Evolutionary conservation across 1,140 invertebrate species (phyloP).

Genomic region (Caenorhabditis elegans): DNA sequence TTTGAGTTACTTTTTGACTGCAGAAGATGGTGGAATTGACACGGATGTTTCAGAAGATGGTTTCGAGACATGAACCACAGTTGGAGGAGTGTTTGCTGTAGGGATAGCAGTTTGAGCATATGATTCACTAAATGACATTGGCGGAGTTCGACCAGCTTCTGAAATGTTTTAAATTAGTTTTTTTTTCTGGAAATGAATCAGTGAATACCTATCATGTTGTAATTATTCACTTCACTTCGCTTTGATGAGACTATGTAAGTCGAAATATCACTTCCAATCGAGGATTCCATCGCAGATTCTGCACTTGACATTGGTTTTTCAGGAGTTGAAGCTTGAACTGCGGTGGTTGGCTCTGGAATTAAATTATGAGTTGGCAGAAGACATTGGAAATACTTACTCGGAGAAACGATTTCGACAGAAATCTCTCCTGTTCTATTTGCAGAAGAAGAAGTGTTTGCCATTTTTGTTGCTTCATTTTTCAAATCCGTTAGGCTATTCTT

Average conservation of each 20-base stretch:
- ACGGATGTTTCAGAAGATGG: neutral
- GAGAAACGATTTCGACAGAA: neutral
- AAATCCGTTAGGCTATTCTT: neutral
- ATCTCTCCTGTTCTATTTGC: neutral
- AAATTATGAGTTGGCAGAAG: too few species aligned
- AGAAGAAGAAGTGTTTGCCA: neutral
- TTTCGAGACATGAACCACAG: neutral
- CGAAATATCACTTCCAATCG: neutral
- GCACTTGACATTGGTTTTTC: neutral
- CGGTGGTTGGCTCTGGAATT: too few species aligned
- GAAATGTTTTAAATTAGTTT: neutral
- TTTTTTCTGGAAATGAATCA: neutral
- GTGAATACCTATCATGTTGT: neutral
- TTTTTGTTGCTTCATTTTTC: neutral
- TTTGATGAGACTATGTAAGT: neutral
- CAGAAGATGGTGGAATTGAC: neutral
- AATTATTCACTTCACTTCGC: conserved; percentile 17
- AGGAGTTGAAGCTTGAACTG: neutral
- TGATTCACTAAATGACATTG: neutral
- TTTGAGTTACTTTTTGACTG: neutral
- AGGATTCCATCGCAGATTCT: neutral
- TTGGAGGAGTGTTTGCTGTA: neutral
- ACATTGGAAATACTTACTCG: too few species aligned
- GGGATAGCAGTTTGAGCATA: too few species aligned
- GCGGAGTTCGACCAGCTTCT: conserved; percentile 3